Percentiles rank a stretch among this genome's conserved stretches.
These are phyloP conservation scores for Napeogenes inachia DNA, from an alignment of 2,888 invertebrate species.

Conservation along the genomic window DNA sequence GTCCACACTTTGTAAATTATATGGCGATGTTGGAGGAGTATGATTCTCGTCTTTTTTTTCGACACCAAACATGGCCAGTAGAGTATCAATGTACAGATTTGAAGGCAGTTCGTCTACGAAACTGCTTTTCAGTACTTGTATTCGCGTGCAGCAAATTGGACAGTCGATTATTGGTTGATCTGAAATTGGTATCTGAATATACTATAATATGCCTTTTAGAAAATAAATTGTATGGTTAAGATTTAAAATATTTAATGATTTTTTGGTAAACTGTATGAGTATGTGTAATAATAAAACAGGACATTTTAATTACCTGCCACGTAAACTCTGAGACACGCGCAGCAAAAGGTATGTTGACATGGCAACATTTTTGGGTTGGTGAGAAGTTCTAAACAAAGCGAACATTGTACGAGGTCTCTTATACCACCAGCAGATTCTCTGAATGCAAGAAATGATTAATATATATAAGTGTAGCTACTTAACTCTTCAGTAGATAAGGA, in stretches of 20 bases:
- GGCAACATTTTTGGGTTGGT: constrained; percentile 79
- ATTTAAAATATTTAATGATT: not conserved
- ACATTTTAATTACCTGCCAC: constrained; percentile 44
- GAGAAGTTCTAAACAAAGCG: constrained; percentile 77
- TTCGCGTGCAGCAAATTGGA: constrained; percentile 77
- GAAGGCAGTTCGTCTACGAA: constrained; percentile 79
- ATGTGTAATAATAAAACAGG: too few species aligned
- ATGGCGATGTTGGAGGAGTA: constrained; percentile 44
- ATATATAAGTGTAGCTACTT: too few species aligned
- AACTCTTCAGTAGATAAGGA: too few species aligned
- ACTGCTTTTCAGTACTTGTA: constrained; percentile 65
- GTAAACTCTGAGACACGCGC: constrained; percentile 75
- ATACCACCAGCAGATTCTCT: constrained; percentile 66
- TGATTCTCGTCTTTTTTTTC: constrained; percentile 30
- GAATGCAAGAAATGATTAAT: too few species aligned
- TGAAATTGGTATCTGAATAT: constrained; percentile 38
- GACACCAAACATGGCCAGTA: constrained; percentile 72
- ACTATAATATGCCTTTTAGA: not conserved
- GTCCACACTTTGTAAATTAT: constrained; percentile 49
- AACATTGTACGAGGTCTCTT: constrained; percentile 79
- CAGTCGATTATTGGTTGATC: constrained; percentile 66
- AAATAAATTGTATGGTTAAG: not conserved
- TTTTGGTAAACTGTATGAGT: too few species aligned
- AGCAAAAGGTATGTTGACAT: constrained; percentile 83
- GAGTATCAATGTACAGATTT: constrained; percentile 81